A percentile compares a stretch with the other conserved stretches of the same genome.
phyloP scores from a whole-genome alignment of 2,113 vertebrate genomes.

The Phalacrocorax aristotelis region DNA sequence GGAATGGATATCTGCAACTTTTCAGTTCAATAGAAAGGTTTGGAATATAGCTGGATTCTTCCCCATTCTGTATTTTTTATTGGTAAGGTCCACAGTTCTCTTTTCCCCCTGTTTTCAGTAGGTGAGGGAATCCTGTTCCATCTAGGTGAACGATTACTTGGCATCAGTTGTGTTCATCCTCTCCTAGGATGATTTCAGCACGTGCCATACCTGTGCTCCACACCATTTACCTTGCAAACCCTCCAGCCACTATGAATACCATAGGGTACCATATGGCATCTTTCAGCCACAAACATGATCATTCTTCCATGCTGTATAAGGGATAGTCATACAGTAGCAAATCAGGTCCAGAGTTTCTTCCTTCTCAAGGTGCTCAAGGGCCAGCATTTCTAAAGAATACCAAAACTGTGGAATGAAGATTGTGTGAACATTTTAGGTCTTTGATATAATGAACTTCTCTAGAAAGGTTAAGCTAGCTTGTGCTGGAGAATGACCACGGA shows the following conservation, averaged over 20 bases:
- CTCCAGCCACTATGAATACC: background rate
- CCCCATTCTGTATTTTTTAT: background rate
- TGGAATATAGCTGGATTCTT: rapidly evolving
- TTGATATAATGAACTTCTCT: background rate
- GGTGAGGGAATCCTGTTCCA: background rate
- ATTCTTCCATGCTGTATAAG: background rate
- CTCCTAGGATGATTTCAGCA: background rate
- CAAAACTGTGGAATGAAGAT: background rate
- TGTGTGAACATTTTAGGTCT: background rate
- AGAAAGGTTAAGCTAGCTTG: background rate
- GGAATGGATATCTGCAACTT: background rate
- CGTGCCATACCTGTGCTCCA: rapidly evolving
- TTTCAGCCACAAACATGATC: background rate
- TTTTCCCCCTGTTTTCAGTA: background rate
- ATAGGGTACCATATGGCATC: background rate
- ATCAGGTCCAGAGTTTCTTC: background rate
- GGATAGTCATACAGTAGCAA: background rate
- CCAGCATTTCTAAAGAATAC: background rate
- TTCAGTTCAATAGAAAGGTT: background rate
- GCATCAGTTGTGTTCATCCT: background rate
- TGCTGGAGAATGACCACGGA: background rate
- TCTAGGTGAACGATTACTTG: background rate
- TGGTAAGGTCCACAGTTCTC: background rate
- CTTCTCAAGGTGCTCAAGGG: background rate
- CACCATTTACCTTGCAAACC: background rate